Conservation (phyloP, 2,888 invertebrate genomes). For the Eilema sororculum region DNA sequence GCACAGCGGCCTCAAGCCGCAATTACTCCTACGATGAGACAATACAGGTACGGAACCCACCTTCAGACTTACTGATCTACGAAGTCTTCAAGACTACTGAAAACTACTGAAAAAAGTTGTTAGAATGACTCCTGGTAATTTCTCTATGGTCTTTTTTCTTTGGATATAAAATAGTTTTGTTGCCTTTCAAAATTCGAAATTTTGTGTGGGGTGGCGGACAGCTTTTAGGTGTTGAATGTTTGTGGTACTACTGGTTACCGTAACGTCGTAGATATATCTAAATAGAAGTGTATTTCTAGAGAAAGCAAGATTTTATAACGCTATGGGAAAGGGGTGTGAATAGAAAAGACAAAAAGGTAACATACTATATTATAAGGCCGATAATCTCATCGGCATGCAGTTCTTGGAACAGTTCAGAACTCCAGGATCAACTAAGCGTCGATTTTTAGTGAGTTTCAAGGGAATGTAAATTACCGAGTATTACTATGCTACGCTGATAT, state of each 20-base stretch:
- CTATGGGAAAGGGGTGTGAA: too few species aligned
- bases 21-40: conserved; percentile 83
- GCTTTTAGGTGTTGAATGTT: neutral
- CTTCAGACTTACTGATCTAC: neutral
- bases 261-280: neutral
- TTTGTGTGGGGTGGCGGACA: neutral
- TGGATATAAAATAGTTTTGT: too few species aligned
- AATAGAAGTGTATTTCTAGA: neutral
- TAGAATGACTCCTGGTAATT: neutral
- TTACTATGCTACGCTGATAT: too few species aligned
- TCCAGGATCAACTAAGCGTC: too few species aligned
- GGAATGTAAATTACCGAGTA: neutral
- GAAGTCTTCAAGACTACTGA: neutral
- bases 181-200: too few species aligned
- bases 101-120: neutral
- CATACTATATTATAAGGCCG: too few species aligned
- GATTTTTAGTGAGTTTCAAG: too few species aligned
- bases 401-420: too few species aligned
- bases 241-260: neutral
- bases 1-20: conserved; percentile 71
- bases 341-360: too few species aligned
- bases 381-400: too few species aligned
- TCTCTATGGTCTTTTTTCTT: neutral
- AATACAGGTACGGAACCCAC: conserved; percentile 68
- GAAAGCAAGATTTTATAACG: too few species aligned